Evolutionary conservation across 2,888 invertebrate genomes (phyloP).

Genomic region (Mimumesa dahlbomi): DNA sequence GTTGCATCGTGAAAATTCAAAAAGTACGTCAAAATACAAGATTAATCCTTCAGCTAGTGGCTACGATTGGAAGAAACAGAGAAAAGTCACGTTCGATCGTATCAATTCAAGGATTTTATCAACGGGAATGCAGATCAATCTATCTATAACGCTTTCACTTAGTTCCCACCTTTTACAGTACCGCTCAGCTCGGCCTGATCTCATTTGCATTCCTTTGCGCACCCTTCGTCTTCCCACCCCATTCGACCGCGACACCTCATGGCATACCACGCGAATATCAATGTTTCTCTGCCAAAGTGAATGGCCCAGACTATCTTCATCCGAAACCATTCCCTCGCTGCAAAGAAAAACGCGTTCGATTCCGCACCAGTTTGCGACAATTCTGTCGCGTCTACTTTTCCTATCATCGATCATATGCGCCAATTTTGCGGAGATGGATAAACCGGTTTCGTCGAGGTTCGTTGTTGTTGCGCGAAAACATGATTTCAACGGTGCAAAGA

Average conservation of each 20-base stretch:
- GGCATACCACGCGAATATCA: constrained; percentile 55
- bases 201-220: constrained; percentile 66
- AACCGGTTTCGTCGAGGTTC: not conserved
- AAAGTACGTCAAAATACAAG: constrained; percentile 13
- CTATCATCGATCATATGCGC: constrained; percentile 8
- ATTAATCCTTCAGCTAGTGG: constrained; percentile 21
- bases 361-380: constrained; percentile 1
- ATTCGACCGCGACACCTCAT: constrained; percentile 36
- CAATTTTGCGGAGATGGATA: not conserved
- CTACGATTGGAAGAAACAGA: constrained; percentile 14
- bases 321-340: not conserved
- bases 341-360: not conserved
- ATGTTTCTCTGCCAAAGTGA: constrained; percentile 45
- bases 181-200: constrained; percentile 38
- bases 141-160: constrained; percentile 60
- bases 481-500: too few species aligned
- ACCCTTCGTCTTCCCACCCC: constrained; percentile 50
- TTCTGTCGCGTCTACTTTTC: constrained; percentile 3
- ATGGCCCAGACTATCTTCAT: constrained; percentile 1
- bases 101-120: constrained; percentile 55
- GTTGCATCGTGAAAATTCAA: not conserved
- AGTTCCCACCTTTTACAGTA: constrained; percentile 35
- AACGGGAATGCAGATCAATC: constrained; percentile 53
- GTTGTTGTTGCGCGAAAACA: not conserved
- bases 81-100: constrained; percentile 41